Percentiles rank a stretch among this genome's conserved stretches.
These are phyloP conservation scores for Hemiscyllium ocellatum DNA, from an alignment of 2,113 vertebrate species.

Conservation along the genomic window DNA sequence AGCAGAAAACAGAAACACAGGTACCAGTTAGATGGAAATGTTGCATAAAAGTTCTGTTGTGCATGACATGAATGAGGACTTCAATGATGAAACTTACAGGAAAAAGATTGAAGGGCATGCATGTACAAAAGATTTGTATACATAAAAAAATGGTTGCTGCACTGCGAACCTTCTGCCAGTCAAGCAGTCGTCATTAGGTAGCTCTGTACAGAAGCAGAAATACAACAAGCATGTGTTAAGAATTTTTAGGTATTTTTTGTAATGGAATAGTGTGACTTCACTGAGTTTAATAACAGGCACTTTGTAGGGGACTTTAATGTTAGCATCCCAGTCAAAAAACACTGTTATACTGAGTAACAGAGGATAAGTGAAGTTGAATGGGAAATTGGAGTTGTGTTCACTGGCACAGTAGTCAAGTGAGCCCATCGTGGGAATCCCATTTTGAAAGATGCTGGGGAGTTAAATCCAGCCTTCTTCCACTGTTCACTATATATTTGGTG, in stretches of 20 bases:
- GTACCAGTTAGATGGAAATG: not conserved
- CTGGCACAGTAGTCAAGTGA: no score
- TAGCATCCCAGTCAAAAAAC: no score
- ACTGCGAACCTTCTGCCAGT: not conserved
- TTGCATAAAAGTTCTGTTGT: not conserved
- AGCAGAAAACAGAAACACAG: not conserved
- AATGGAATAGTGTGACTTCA: no score
- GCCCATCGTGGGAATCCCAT: not conserved
- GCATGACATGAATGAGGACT: not conserved
- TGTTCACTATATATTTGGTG: not conserved
- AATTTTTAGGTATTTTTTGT: no score
- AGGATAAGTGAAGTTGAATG: no score
- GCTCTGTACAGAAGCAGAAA: no score
- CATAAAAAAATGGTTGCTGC: not conserved
- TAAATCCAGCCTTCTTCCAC: not conserved
- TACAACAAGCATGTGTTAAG: no score
- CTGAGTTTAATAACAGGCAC: no score
- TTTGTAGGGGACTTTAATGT: no score
- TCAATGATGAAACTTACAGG: not conserved
- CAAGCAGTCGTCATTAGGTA: no score
- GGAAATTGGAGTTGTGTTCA: no score
- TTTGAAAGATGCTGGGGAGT: not conserved
- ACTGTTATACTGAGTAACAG: no score
- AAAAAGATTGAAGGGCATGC: not conserved
- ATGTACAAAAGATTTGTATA: not conserved